Evolutionary conservation across 1,140 invertebrate genomes (phyloP).

Genomic region (Hyposmocoma kahamanoa): DNA sequence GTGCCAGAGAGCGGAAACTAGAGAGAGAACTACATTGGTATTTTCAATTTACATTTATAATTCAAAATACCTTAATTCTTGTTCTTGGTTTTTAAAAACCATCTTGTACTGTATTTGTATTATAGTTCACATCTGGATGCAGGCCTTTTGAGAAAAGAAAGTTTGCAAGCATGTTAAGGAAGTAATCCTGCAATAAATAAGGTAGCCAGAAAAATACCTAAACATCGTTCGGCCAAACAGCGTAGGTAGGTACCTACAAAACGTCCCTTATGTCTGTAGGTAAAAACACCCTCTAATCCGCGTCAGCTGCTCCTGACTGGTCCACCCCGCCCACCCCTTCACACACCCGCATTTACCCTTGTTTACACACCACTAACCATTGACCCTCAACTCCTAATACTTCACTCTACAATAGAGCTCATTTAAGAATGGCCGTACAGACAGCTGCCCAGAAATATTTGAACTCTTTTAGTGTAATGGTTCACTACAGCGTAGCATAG

Average conservation of each 20-base stretch:
- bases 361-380: conserved; percentile 35
- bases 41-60: no score
- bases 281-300: conserved; percentile 67
- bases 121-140: no score
- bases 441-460: conserved; percentile 24
- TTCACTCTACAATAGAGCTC: conserved; percentile 21
- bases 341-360: conserved; percentile 32
- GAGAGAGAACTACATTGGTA: no score
- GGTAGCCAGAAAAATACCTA: conserved; percentile 35
- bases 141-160: no score
- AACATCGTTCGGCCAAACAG: not conserved
- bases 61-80: no score
- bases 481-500: conserved; percentile 9
- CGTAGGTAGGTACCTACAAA: not conserved
- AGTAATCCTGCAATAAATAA: no score
- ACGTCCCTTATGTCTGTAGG: conserved; percentile 35
- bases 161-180: no score
- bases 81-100: no score
- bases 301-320: conserved; percentile 69
- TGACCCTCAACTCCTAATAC: conserved; percentile 26
- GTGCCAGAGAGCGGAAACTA: no score
- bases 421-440: conserved; percentile 27
- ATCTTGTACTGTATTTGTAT: no score
- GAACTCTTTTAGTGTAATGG: conserved; percentile 19
- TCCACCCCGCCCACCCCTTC: conserved; percentile 35